Conservation (phyloP, 1,140 invertebrate species). For the Drosophila micromelanica region DNA sequence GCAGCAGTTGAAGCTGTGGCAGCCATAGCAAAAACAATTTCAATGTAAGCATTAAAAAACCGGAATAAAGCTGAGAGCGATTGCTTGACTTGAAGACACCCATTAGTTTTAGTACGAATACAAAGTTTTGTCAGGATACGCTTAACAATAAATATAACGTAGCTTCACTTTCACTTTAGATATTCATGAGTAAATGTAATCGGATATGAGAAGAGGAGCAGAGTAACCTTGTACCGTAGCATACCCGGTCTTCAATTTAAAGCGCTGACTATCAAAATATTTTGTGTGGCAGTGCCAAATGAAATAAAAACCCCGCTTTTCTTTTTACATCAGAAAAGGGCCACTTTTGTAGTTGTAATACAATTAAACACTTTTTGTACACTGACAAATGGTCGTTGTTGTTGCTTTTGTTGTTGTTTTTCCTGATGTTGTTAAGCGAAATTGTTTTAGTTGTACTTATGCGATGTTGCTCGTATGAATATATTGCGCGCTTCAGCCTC, state of each 20-base stretch:
- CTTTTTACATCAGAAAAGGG: constrained; percentile 15
- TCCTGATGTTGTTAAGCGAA: constrained; percentile 28
- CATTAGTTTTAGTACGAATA: no score
- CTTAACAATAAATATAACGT: no score
- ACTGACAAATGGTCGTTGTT: constrained; percentile 41
- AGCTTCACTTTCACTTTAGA: background rate
- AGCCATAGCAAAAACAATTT: constrained; percentile 53
- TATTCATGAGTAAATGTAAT: no score
- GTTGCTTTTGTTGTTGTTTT: constrained; percentile 13
- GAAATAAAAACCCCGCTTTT: constrained; percentile 39
- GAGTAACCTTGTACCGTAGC: background rate
- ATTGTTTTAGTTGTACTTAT: constrained; percentile 52
- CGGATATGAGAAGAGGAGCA: no score
- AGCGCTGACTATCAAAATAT: constrained; percentile 16
- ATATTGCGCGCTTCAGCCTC: background rate
- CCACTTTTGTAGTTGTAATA: constrained; percentile 45
- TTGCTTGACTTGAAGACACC: constrained; percentile 4
- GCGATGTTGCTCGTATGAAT: constrained; percentile 15
- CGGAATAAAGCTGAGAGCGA: background rate
- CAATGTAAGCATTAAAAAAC: constrained; percentile 29
- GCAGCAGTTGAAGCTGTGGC: constrained; percentile 35
- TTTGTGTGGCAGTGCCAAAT: constrained; percentile 23
- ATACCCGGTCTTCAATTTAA: background rate
- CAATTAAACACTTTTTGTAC: constrained; percentile 50
- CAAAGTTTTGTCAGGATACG: no score